Base-by-base conservation (phyloP, 2,113 vertebrate genomes). In the Cygnus atratus region DNA sequence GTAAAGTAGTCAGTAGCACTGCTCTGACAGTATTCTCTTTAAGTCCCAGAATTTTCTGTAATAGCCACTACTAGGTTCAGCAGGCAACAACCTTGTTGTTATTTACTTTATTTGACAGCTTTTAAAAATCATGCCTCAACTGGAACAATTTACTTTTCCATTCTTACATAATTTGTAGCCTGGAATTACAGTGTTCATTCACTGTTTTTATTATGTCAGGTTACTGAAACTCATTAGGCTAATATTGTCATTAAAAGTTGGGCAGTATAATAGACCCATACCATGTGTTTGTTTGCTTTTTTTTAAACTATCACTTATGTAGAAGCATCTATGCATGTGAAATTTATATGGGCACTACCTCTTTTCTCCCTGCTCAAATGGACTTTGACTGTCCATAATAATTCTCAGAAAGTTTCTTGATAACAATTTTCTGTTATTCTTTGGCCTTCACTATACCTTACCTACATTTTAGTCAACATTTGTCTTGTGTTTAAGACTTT, bases 201-300 rank as follows among this genome's bases (percentile, higher is more conserved):
- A 43, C 4, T 55, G 21, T 21, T 89, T 70, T 31, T 39, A 70
- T 22, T 77, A n/a, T 1, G 0, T 20, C 50, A 43, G 3, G 20
- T 62, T 81, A 59, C 0, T 0, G 52, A 87, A 63, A 3, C 6
- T 7, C 11, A 4, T 41, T 50, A 73, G 21, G 21, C 14, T 67
- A 87, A 63, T 8, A 78, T 44, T 63, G 18, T 54, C 31, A 50
- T 8, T 62, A 55, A 78, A 78, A 63, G 6, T 19, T 82, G 25
- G 9, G 16, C 43, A 63, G 19, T 50, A 28, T n/a, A 82, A 85
- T 26, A 74, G 66, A 67, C 4, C 6, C 26, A 81, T 44, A 13
- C 5, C 13, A 22, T 4, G 1, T 26, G 46, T 48, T 20, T 48
- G 41, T 48, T 48, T 48, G 11, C 48, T 62, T 54, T 62, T 70